Evolutionary conservation across 2,888 invertebrate genomes (phyloP).

Genomic region (Sericinus montela): DNA sequence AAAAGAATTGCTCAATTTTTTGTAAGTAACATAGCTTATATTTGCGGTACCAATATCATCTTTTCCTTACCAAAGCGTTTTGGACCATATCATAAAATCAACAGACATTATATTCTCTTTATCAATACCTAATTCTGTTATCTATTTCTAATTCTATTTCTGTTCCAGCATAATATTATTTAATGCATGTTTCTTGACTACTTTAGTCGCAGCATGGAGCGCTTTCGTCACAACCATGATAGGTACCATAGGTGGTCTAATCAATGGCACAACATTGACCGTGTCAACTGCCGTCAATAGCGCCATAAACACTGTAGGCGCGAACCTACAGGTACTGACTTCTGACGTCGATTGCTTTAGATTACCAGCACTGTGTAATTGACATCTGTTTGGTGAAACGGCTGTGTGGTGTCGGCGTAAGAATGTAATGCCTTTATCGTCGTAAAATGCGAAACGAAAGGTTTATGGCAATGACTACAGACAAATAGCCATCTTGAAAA

Average conservation of each 20-base stretch:
- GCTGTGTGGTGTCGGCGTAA: no score
- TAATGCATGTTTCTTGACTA: conserved; percentile 11
- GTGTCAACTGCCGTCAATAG: conserved; percentile 56
- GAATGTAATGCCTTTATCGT: no score
- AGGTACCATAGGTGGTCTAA: conserved; percentile 56
- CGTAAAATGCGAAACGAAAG: no score
- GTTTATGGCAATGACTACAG: no score
- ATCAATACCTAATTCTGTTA: no score
- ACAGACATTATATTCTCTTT: no score
- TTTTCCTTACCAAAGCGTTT: no score
- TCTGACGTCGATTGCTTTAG: conserved; percentile 1
- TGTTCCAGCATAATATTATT: conserved; percentile 7
- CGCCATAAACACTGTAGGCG: conserved; percentile 61
- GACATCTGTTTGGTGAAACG: not conserved
- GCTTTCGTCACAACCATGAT: conserved; percentile 56
- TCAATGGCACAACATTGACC: conserved; percentile 49
- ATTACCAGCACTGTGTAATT: not conserved
- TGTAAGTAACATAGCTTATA: no score
- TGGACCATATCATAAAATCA: no score
- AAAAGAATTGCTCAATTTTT: no score
- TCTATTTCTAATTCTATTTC: conserved; percentile 5
- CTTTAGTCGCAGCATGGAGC: conserved; percentile 57
- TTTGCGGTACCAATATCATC: no score
- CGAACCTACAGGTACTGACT: conserved; percentile 57
- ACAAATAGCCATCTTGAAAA: no score